Base-by-base conservation (phyloP, 2,113 vertebrate species). In the Vulpes vulpes region DNA sequence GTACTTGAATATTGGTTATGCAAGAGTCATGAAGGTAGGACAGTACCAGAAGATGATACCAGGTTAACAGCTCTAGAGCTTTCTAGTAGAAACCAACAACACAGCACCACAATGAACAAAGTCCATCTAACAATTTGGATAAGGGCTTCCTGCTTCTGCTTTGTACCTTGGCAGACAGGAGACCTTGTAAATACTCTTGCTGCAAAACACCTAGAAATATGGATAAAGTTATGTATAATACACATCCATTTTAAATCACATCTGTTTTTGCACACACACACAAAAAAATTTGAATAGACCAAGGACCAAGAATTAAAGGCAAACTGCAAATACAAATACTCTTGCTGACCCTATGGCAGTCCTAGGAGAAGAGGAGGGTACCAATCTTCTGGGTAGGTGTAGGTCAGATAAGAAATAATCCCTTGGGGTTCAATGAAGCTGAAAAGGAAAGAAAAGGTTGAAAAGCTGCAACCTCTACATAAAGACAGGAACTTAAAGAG, bases 261-360 rank as follows among this genome's bases (percentile, higher is more conserved):
- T 23, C 43, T 90, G 17, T 43, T 64, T 30, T 74, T 59, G 86
- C 38, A 80, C 35, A 35, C 27, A 55, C 67, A 91, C 38, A 80
- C 22, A 55, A 51, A 60, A 79, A 16, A 64, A 60, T 79, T 0
- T 87, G 51, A 94, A 97, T 55, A 55, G 59, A 53, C 85, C 51
- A 81, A 94, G 64, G 79, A 85, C 49, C 30, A 94, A 74, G 57
- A 83, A 80, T 53, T 53, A 92, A 76, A 95, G n/a, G 64, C 59
- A 90, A 82, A 90, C 55, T 74, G 35, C 59, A 85, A 96, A 91
- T 65, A 95, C 11, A 23, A 80, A 89, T 38, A 73, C 49, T 62
- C 89, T 30, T 15, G 62, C 57, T 89, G 20, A 65, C 38, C 60
- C 2, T 51, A 64, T 8, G 90, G 53, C 20, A 62, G 27, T 90